Conservation (phyloP, 2,113 vertebrate genomes). For the Cyprinodon brontotheroides region DNA sequence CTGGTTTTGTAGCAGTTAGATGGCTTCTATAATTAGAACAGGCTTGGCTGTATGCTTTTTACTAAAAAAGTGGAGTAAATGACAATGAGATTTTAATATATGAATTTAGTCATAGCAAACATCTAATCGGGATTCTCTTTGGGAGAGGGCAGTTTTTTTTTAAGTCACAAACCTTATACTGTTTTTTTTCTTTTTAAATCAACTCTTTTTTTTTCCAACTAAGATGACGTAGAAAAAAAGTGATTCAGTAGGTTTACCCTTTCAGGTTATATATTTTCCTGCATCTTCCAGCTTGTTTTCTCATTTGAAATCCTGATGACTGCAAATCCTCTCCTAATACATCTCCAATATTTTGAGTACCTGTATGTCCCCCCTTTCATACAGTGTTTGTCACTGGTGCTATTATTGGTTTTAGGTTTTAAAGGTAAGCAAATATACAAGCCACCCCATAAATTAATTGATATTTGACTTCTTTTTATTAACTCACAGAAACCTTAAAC, state of each 20-base stretch:
- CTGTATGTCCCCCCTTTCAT: too few relatives aligned
- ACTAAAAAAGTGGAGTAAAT: slow-evolving; percentile 18
- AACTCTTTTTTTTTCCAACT: slow-evolving; percentile 5
- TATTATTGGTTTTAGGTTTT: too few relatives aligned
- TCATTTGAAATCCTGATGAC: slow-evolving; percentile 43
- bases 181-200: background rate
- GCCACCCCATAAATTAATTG: too few relatives aligned
- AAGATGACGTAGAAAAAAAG: slow-evolving; percentile 45
- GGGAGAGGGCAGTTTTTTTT: slow-evolving; percentile 16
- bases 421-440: too few relatives aligned
- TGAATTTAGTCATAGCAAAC: slow-evolving; percentile 3
- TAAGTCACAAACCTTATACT: background rate
- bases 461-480: too few relatives aligned
- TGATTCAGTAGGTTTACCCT: slow-evolving; percentile 26
- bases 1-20: background rate
- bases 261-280: slow-evolving; percentile 48
- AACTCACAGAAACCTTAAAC: too few relatives aligned
- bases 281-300: slow-evolving; percentile 50
- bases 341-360: too few relatives aligned
- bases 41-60: background rate
- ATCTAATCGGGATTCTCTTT: background rate
- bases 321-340: background rate
- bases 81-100: background rate
- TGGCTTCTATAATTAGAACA: slow-evolving; percentile 11
- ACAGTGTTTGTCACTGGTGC: too few relatives aligned